Percentiles rank a stretch among this genome's conserved stretches.
These are phyloP conservation scores for Epinephelus fuscoguttatus DNA, from an alignment of 2,113 vertebrate species.

Conservation along the genomic window DNA sequence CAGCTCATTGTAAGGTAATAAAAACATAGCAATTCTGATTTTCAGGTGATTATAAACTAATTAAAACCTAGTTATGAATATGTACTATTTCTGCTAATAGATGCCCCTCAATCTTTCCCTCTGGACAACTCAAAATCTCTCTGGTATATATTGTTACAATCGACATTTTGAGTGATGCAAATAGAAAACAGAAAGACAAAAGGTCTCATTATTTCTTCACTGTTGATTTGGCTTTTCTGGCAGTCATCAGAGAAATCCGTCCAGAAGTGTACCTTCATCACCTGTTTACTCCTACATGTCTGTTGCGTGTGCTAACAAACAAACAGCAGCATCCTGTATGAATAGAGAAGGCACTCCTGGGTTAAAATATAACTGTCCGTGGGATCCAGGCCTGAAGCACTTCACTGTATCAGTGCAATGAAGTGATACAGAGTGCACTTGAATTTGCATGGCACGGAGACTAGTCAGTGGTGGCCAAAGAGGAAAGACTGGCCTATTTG, in stretches of 20 bases:
- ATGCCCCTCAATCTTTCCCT: no score
- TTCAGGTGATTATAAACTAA: no score
- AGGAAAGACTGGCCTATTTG: conserved; percentile 74
- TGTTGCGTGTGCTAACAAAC: conserved; percentile 40
- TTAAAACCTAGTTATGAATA: no score
- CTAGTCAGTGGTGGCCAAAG: conserved; percentile 49
- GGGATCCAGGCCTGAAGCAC: conserved; percentile 38
- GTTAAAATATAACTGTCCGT: conserved; percentile 59
- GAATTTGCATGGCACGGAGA: conserved; percentile 80
- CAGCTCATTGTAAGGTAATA: no score
- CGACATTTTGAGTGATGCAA: not conserved
- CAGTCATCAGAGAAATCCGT: conserved; percentile 1
- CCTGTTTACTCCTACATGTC: conserved; percentile 10
- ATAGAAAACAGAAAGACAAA: not conserved
- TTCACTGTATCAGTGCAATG: conserved; percentile 54
- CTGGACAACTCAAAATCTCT: not conserved
- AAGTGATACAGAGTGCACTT: conserved; percentile 56
- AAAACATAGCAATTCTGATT: no score
- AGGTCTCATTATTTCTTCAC: not conserved
- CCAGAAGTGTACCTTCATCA: conserved; percentile 9
- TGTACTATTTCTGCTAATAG: no score
- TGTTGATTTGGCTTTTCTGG: not conserved
- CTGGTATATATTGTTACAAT: not conserved
- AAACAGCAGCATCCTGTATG: conserved; percentile 32
- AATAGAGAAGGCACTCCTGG: conserved; percentile 35